These are phyloP conservation scores for Monopterus albus DNA, from an alignment of 2,113 vertebrate genomes.

Conservation along the genomic window DNA sequence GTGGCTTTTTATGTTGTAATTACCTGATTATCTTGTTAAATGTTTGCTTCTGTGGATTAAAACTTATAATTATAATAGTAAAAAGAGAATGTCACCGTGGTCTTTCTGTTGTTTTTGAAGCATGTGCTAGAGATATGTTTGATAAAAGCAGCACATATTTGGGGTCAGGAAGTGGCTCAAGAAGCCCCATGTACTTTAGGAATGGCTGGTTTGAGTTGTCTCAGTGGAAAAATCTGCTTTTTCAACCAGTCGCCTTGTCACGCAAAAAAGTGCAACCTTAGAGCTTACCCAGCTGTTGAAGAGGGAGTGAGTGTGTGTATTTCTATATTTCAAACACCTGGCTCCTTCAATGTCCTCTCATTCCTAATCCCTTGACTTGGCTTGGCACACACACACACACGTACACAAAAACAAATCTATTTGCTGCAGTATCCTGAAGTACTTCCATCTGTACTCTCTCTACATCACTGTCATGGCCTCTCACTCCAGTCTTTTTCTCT, in stretches of 20 bases:
- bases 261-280: conserved; percentile 34
- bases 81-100: no score
- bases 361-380: conserved; percentile 60
- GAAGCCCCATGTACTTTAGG: background rate
- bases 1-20: no score
- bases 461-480: background rate
- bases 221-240: conserved; percentile 6
- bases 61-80: no score
- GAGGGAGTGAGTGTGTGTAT: background rate
- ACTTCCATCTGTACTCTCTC: conserved; percentile 1
- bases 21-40: no score
- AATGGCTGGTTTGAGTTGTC: conserved; percentile 8
- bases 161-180: background rate
- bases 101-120: background rate
- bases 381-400: conserved; percentile 26
- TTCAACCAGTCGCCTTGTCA: conserved; percentile 36
- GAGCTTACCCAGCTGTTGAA: conserved; percentile 43
- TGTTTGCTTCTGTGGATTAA: no score
- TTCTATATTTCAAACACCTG: conserved; percentile 48
- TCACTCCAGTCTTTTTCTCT: background rate
- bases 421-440: no score
- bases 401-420: conserved; percentile 21
- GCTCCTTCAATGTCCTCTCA: conserved; percentile 42
- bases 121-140: background rate
- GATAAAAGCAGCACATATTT: background rate